These are phyloP conservation scores for Calliphora vomitoria DNA, from an alignment of 2,888 invertebrate genomes.

Conservation along the genomic window DNA sequence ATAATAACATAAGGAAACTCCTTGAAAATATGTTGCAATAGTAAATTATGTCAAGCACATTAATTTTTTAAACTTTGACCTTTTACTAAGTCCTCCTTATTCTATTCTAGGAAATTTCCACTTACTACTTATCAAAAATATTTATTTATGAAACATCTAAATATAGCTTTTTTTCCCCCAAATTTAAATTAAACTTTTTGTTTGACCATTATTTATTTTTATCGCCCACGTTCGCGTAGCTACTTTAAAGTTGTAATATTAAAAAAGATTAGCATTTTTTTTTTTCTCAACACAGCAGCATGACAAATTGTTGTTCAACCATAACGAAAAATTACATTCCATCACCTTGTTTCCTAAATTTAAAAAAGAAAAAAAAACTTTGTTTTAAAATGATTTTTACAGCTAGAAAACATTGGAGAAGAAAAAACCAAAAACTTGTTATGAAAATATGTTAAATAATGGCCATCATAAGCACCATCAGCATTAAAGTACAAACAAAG, in stretches of 20 bases:
- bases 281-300: neutral
- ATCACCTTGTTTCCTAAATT: neutral
- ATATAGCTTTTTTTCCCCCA: neutral
- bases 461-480: constrained; percentile 45
- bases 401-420: constrained; percentile 18
- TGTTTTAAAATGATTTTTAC: constrained; percentile 32
- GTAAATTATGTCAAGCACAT: no score
- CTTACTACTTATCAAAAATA: neutral
- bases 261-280: constrained; percentile 8
- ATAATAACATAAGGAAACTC: no score
- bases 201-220: neutral
- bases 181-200: constrained; percentile 22
- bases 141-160: neutral
- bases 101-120: neutral
- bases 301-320: constrained; percentile 22
- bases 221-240: neutral
- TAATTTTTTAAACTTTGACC: neutral
- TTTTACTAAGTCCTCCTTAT: neutral
- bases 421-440: constrained; percentile 27
- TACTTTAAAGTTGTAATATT: neutral
- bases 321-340: constrained; percentile 2
- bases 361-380: neutral
- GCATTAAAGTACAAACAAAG: constrained; percentile 14
- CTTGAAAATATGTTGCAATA: no score
- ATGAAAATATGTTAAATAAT: constrained; percentile 61